Base-by-base conservation (phyloP, 2,797 vertebrate species). In the Oreortyx pictus region DNA sequence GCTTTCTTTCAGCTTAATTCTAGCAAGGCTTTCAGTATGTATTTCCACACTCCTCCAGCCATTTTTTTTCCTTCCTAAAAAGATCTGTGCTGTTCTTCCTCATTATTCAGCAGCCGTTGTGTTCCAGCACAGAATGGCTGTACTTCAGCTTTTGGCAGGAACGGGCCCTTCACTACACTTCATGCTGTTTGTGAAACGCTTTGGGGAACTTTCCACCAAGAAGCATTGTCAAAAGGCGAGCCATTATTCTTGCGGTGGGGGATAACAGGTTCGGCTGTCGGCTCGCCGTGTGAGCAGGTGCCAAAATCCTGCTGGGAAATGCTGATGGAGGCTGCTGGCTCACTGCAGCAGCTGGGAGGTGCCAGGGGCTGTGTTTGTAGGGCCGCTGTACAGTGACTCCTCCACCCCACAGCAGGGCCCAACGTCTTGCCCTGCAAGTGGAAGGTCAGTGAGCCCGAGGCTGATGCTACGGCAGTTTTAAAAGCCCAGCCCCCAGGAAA, bases 111-210 rank as follows among this genome's bases (percentile, higher is more conserved):
- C 86, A 78, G 72, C 90, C 92, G 66, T 73, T 87, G 59, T 85
- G 92, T 90, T 94, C 79, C 86, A 89, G 92, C 92, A 90, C 92
- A 94, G 91, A 94, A 90, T 5, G 93, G 70, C 75, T 92, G 78
- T 24, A n/a, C 93, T 90, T 92, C 93, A 95, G 81, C 87, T 95
- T 95, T 94, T 95, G 95, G 95, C 94, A 96, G 88, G 70, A 87
- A 46, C 84, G 66, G 66, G 27, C 66, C 75, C 50, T 88, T 94
- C 59, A 82, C 88, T 93, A 9, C 1, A 27, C 88, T 94, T 66
- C 8, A 24, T 72, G 80, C 85, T 92, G 89, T 93, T 95, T 95
- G 93, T 73, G 90, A 95, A 96, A 92, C 75, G 82, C 94, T 96
- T 93, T 94, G 90, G 93, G 94, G 93, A 94, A 93, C 73, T 82